phyloP scores from a whole-genome alignment of 1,140 invertebrate genomes.

The Protaetia brevitarsis region DNA sequence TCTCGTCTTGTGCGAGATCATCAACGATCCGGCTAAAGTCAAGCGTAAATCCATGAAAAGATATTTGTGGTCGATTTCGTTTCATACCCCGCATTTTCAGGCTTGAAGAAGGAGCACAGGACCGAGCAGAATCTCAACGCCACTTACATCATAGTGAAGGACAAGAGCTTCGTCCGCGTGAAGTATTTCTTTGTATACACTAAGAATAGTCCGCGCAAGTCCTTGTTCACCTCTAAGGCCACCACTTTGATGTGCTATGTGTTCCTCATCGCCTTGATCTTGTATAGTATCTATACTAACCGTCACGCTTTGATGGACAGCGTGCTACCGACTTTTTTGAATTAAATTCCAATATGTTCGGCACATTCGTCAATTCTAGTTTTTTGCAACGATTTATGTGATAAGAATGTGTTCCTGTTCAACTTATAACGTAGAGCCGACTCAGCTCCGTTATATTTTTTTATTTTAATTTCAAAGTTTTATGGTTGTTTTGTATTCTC shows the following conservation, averaged over 20 bases:
- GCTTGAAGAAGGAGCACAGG: constrained; percentile 24
- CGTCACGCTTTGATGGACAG: too few relatives aligned
- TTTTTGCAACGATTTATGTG: too few relatives aligned
- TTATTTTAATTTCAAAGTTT: too few relatives aligned
- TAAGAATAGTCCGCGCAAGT: constrained; percentile 45
- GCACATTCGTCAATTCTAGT: too few relatives aligned
- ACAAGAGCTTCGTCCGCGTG: constrained; percentile 72
- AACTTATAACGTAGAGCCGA: too few relatives aligned
- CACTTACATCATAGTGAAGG: constrained; percentile 73
- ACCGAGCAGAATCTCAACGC: constrained; percentile 40
- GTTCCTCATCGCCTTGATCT: background rate
- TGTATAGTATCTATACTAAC: too few relatives aligned
- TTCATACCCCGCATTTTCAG: too few relatives aligned
- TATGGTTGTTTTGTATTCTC: too few relatives aligned
- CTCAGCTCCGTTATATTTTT: too few relatives aligned
- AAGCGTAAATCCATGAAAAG: constrained; percentile 44
- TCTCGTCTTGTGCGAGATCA: constrained; percentile 74
- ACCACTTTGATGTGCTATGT: background rate
- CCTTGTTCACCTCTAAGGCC: background rate
- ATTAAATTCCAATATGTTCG: too few relatives aligned
- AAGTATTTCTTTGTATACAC: constrained; percentile 76
- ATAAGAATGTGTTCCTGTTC: too few relatives aligned
- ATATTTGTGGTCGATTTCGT: constrained; percentile 24
- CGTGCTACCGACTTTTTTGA: too few relatives aligned
- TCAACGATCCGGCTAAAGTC: constrained; percentile 65